Percentiles rank a stretch among this genome's conserved stretches.
Evolutionary conservation across 2,888 invertebrate species (phyloP).

Genomic region (Lasioglossum marginatum): DNA sequence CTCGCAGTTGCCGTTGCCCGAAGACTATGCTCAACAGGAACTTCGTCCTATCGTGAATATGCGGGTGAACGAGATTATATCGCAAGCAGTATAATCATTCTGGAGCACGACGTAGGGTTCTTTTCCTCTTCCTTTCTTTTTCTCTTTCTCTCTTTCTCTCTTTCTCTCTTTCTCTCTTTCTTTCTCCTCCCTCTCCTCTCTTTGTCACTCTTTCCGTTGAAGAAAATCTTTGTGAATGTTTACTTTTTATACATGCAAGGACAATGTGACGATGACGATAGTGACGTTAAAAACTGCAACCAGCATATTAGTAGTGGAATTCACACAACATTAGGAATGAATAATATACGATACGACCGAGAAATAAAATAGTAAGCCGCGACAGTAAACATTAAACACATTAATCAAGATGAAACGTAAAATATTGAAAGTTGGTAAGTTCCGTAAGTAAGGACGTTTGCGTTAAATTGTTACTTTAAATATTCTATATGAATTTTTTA

Average conservation of each 20-base stretch:
- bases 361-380: background rate
- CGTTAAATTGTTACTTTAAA: constrained; percentile 39
- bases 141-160: background rate
- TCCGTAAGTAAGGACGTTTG: constrained; percentile 18
- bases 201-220: background rate
- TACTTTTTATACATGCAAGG: constrained; percentile 17
- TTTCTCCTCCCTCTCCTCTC: background rate
- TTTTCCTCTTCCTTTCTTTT: background rate
- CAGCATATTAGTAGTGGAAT: background rate
- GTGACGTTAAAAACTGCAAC: background rate
- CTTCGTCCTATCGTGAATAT: constrained; percentile 79
- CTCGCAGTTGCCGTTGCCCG: constrained; percentile 86
- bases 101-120: background rate
- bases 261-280: background rate
- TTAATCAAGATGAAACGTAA: background rate
- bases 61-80: constrained; percentile 69
- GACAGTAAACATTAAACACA: background rate
- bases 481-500: constrained; percentile 32
- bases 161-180: background rate
- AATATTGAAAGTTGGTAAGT: constrained; percentile 17
- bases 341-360: background rate
- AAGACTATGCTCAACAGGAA: constrained; percentile 87
- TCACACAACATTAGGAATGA: background rate
- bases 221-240: constrained; percentile 10
- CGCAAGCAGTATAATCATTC: constrained; percentile 33